phyloP scores from a whole-genome alignment of 2,113 vertebrate species.

The Cinclus cinclus region DNA sequence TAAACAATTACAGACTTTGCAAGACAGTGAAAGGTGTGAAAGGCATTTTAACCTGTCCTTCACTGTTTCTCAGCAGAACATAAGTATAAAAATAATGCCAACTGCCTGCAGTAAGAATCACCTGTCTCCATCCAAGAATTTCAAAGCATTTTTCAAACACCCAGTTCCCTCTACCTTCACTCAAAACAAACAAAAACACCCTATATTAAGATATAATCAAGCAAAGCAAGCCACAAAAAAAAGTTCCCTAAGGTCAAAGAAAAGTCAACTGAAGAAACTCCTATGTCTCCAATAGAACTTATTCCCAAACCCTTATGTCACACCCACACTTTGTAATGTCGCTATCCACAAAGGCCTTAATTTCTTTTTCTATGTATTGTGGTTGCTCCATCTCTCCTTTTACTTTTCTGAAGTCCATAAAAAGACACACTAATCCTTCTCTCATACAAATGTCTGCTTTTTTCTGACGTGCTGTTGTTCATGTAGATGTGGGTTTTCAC shows the following conservation, averaged over 20 bases:
- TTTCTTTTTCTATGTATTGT: neutral
- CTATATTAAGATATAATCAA: neutral
- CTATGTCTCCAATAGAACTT: neutral
- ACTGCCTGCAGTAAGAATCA: neutral
- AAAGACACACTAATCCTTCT: neutral
- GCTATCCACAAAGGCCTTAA: neutral
- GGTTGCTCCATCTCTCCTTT: neutral
- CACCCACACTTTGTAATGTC: accelerated
- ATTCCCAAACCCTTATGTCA: neutral
- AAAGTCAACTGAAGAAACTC: neutral
- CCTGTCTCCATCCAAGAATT: neutral
- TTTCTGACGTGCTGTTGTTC: neutral
- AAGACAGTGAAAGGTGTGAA: neutral
- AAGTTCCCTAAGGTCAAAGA: neutral
- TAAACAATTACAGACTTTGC: slow-evolving; percentile 42
- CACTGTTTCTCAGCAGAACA: neutral
- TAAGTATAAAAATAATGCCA: neutral
- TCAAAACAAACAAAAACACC: neutral
- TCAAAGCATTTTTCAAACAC: neutral
- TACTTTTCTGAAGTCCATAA: neutral
- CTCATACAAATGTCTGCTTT: neutral
- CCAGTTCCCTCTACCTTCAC: neutral
- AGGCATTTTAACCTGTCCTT: neutral
- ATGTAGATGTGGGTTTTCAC: neutral
- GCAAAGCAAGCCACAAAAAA: neutral